Percentiles rank a stretch among this genome's conserved stretches.
Evolutionary conservation across 1,140 invertebrate genomes (phyloP).

Genomic region (Cotesia glomerata): DNA sequence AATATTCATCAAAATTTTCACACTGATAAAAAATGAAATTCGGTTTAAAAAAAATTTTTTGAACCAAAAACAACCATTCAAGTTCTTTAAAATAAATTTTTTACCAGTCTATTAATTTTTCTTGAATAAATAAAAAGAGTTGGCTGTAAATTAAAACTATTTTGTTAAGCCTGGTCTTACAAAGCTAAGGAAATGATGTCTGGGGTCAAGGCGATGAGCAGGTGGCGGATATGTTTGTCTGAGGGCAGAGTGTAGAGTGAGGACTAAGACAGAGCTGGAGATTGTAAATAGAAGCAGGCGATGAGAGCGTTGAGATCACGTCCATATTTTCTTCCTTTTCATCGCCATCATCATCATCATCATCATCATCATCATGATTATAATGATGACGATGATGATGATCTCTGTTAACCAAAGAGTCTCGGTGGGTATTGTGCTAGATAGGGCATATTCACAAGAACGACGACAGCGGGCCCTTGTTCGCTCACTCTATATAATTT

Average conservation of each 20-base stretch:
- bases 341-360: neutral
- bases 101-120: too few species aligned
- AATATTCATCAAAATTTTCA: too few species aligned
- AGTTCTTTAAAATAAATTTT: too few species aligned
- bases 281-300: slow-evolving; percentile 15
- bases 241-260: neutral
- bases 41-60: too few species aligned
- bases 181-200: slow-evolving; percentile 12
- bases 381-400: too few species aligned
- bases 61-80: too few species aligned
- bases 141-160: neutral
- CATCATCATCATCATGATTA: too few species aligned
- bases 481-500: slow-evolving; percentile 60
- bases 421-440: too few species aligned
- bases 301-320: slow-evolving; percentile 30
- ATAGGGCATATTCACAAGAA: too few species aligned
- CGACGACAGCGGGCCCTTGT: slow-evolving; percentile 14
- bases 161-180: neutral
- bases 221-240: slow-evolving; percentile 19
- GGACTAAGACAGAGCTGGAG: neutral
- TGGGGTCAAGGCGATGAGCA: slow-evolving; percentile 21
- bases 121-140: neutral
- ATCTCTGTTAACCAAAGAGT: too few species aligned
- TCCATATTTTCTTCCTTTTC: slow-evolving; percentile 26
- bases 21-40: too few species aligned